Evolutionary conservation across 2,113 vertebrate species (phyloP).

Genomic region (Neotragus pygmaeus): DNA sequence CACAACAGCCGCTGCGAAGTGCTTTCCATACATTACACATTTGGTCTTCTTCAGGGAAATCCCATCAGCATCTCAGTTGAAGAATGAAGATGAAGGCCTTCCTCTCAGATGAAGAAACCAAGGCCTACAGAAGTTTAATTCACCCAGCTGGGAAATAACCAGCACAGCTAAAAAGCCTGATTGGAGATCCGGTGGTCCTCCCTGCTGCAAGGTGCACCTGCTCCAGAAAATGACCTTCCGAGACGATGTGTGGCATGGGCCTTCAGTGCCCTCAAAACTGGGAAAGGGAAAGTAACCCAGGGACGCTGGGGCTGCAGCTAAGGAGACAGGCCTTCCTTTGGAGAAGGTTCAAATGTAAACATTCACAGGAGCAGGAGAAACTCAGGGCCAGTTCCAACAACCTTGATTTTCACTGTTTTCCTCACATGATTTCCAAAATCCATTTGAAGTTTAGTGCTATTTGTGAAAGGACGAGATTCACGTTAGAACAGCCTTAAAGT

Average conservation of each 20-base stretch:
- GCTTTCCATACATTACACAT: not conserved
- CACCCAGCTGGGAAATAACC: not conserved
- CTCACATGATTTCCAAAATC: slow-evolving; percentile 1
- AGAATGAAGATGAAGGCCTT: too few relatives aligned
- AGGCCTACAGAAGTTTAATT: not conserved
- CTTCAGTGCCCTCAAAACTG: not conserved
- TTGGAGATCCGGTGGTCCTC: rapidly evolving
- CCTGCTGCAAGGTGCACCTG: rapidly evolving
- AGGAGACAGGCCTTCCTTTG: not conserved
- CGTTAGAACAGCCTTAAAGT: slow-evolving; percentile 46
- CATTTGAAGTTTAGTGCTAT: slow-evolving; percentile 29
- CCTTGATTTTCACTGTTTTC: not conserved
- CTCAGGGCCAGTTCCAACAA: not conserved
- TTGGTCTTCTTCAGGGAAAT: not conserved
- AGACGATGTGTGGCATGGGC: rapidly evolving
- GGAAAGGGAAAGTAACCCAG: not conserved
- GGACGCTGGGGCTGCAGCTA: not conserved
- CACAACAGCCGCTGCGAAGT: not conserved
- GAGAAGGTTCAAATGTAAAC: not conserved
- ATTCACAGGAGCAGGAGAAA: not conserved
- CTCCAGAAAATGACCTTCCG: not conserved
- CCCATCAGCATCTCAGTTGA: not conserved
- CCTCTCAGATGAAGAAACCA: not conserved
- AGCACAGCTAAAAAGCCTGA: not conserved
- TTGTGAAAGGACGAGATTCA: not conserved